Evolutionary conservation across 2,888 invertebrate genomes (phyloP), one percentile per base, ranked within the genome.

Genomic region (Phortica okadai): DNA sequence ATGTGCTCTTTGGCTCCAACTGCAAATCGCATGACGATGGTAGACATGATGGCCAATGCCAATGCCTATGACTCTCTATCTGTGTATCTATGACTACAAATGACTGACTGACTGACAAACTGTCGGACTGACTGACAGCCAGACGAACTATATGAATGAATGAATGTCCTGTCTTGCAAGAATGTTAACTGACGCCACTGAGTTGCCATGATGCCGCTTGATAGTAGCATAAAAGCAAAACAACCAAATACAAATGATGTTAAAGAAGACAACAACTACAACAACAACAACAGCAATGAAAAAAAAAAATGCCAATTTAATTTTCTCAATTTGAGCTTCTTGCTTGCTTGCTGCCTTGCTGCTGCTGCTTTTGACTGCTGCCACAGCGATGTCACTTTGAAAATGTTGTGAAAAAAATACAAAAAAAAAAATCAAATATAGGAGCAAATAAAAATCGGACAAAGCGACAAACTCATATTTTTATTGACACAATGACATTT

Each of bases 171-270:
- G 7, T 5, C 5, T 25, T 66, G 41, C 41, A 11, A 66, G 42
- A 21, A 42, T 33, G 72, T 74, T 76, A 77, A 45, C 73, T 66
- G 78, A 21, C 76, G 76, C 76, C 74, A 74, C 8, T 16, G 58
- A 33, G 21, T n/a, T 54, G n/a, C 56, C n/a, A 54, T 72, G 84
- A 84, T 85, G 84, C 84, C 85, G n/a, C 73, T 58, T 75, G 85
- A 85, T 85, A 84, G 79, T 77, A 72, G 10, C 25, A 72, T 10
- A 2, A 6, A 11, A 6, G 11, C 56, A 42, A 58, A 59, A 73
- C 16, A 73, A 25, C 8, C 33, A 64, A 64, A 62, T n/a, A 45
- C 0, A 33, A 33, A 33, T 62, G 25, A 59, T 73, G 44, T 21
- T 62, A 73, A 73, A 11, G 33, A 33, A 33, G 33, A 6, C n/a